Evolutionary conservation across 2,797 vertebrate genomes (phyloP).

Genomic region (Rhinogobio ventralis): DNA sequence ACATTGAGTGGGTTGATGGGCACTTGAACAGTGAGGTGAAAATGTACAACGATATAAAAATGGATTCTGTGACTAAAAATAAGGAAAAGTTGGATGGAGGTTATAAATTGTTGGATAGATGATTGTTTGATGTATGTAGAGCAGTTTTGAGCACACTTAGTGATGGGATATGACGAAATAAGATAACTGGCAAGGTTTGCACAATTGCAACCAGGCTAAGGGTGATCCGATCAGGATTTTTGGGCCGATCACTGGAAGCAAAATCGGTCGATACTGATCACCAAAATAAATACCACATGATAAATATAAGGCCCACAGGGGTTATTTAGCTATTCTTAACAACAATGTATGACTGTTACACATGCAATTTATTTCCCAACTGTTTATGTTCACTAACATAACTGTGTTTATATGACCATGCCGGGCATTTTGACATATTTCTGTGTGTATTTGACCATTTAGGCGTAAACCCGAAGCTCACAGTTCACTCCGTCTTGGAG

Average conservation of each 20-base stretch:
- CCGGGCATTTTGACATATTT: not conserved
- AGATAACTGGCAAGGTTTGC: not conserved
- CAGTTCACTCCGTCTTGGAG: too few relatives aligned
- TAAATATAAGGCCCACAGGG: too few relatives aligned
- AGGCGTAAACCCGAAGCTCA: not conserved
- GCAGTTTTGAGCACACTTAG: constrained; percentile 27
- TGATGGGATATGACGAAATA: not conserved
- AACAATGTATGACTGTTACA: not conserved
- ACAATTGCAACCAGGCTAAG: constrained; percentile 2
- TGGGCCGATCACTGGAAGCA: too few relatives aligned
- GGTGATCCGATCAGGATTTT: too few relatives aligned
- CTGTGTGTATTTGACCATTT: not conserved
- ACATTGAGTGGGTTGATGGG: constrained; percentile 9
- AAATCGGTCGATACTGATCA: not conserved
- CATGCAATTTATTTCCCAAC: not conserved
- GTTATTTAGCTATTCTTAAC: not conserved
- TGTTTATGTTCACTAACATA: not conserved
- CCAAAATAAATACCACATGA: not conserved
- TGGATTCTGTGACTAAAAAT: constrained; percentile 18
- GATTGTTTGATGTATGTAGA: too few relatives aligned
- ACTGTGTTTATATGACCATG: not conserved
- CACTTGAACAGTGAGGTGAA: not conserved
- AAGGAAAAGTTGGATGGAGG: not conserved
- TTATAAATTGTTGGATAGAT: not conserved
- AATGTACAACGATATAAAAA: constrained; percentile 3